phyloP scores from a whole-genome alignment of 2,888 invertebrate genomes.

The Corythucha ciliata region DNA sequence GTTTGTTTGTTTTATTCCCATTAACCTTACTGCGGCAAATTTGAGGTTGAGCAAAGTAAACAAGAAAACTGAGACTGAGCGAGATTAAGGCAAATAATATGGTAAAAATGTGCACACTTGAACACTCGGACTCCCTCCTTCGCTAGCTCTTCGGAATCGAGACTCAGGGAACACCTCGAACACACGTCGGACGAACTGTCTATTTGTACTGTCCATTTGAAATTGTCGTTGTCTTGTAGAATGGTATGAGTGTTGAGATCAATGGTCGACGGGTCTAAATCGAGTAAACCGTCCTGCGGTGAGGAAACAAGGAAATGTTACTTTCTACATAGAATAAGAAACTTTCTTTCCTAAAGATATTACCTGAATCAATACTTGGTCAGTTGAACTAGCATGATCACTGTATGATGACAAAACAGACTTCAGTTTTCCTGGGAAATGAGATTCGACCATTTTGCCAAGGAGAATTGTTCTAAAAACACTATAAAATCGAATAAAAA shows the following conservation, averaged over 20 bases:
- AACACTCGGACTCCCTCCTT: conserved; percentile 26
- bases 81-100: conserved; percentile 22
- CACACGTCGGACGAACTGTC: conserved; percentile 27
- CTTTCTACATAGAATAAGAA: conserved; percentile 18
- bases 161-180: conserved; percentile 23
- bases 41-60: conserved; percentile 8
- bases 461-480: conserved; percentile 26
- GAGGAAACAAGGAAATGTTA: neutral
- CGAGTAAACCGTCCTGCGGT: too few relatives aligned
- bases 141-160: conserved; percentile 23
- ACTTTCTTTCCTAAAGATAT: too few relatives aligned
- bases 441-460: conserved; percentile 19
- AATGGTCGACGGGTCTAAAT: too few relatives aligned
- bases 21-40: too few relatives aligned
- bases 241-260: too few relatives aligned
- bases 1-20: too few relatives aligned
- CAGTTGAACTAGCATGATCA: conserved; percentile 7
- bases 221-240: too few relatives aligned
- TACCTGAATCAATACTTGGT: neutral
- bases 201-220: conserved; percentile 21
- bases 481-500: conserved; percentile 20
- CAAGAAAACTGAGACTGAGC: conserved; percentile 17
- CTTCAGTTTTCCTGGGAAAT: conserved; percentile 16
- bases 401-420: conserved; percentile 17
- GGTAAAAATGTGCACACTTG: conserved; percentile 29